Evolutionary conservation across 2,113 vertebrate species (phyloP), one percentile per base, ranked within the genome.

Genomic region (Pitta sordida): DNA sequence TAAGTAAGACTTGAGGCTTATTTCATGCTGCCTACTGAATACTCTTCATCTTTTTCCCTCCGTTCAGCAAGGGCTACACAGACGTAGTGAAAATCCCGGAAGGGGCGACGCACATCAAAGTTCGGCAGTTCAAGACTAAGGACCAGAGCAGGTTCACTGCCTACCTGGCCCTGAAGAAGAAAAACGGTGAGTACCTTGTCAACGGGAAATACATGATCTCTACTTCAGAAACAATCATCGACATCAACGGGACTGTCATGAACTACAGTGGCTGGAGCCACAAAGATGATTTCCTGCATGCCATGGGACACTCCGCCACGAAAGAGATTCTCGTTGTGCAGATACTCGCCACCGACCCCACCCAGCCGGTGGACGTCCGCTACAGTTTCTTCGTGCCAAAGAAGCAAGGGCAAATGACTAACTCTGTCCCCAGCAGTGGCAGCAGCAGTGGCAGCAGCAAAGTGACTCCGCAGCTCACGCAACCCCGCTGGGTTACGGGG

Each of bases 231-330:
- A 99, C 98, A 3, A 98, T 99, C 97, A 98, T 99, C 51, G 98
- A 99, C 18, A 97, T 99, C 97, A 99, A 99, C 0, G 99, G 99
- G 43, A 98, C 99, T 3, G 98, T 99, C 84, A 98, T 99, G 95
- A 99, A 99, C 98, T 99, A 99, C 97, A 99, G 99, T 1, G 99
- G 99, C 30, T 99, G 99, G 99, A 99, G 99, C 94, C 99, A 99
- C 79, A 97, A 95, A 64, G 99, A 99, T 5, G 99, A 99, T 91
- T 98, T 98, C 93, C 92, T 99, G 84, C 99, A 99, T 51, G 98
- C 98, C 44, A 98, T 99, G 98, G 99, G 99, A 58, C 99, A 99
- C 24, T 97, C 98, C 3, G 98, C 98, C 73, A 97, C 99, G 2
- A 98, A 97, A 39, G 99, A 99, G 75, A 93, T 98, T 41, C 95